A percentile compares a stretch with the other conserved stretches of the same genome.
These are phyloP conservation scores for Ptilodon capucinus DNA, from an alignment of 2,888 invertebrate species.

Conservation along the genomic window DNA sequence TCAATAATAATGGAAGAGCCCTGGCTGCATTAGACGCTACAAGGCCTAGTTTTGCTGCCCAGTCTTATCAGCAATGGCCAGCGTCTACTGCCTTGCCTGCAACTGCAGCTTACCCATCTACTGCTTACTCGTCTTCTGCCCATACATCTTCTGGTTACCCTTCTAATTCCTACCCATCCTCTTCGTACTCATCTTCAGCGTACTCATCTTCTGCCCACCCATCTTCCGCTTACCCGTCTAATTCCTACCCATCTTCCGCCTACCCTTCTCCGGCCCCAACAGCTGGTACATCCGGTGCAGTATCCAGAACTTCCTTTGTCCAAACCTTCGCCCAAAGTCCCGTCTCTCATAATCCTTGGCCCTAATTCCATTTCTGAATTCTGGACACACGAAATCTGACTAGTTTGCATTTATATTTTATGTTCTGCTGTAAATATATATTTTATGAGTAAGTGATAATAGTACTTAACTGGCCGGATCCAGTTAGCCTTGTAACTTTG, in stretches of 20 bases:
- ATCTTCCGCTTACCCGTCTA: no score
- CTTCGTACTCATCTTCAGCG: conserved; percentile 21
- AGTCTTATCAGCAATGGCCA: conserved; percentile 20
- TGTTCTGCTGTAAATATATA: conserved; percentile 32
- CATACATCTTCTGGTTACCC: conserved; percentile 31
- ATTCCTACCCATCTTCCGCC: conserved; percentile 24
- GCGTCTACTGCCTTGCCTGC: conserved; percentile 20
- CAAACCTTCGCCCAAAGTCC: conserved; percentile 52
- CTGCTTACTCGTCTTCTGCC: conserved; percentile 21
- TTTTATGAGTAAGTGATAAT: conserved; percentile 45
- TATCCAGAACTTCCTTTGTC: conserved; percentile 58
- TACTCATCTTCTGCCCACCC: no score
- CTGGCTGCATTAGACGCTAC: conserved; percentile 11
- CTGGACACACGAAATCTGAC: conserved; percentile 17
- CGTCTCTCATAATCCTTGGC: conserved; percentile 46
- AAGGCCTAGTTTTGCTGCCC: conserved; percentile 7
- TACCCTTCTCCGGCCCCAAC: conserved; percentile 32
- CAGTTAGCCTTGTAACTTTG: conserved; percentile 48
- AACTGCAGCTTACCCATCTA: conserved; percentile 30
- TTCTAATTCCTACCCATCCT: conserved; percentile 26
- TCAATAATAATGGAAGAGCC: conserved; percentile 60
- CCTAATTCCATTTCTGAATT: conserved; percentile 27
- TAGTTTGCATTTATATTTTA: conserved; percentile 55
- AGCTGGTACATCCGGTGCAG: conserved; percentile 46
- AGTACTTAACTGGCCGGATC: conserved; percentile 50